Base-by-base conservation (phyloP, 2,113 vertebrate species). In the Hemiprocne comata region DNA sequence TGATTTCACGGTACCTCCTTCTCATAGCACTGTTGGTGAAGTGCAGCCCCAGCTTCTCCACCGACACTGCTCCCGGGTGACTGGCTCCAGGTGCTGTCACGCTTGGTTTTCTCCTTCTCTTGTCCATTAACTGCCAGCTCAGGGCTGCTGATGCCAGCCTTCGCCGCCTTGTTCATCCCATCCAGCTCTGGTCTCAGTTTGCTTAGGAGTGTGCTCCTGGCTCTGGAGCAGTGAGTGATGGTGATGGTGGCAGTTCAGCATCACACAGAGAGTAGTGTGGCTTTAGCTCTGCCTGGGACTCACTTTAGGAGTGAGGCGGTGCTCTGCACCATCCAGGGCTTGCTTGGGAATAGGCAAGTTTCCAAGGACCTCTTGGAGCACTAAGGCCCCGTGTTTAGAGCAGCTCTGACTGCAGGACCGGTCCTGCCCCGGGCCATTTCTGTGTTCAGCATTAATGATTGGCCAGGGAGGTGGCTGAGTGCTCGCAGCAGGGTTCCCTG, bases 121-220 rank as follows among this genome's bases (percentile, higher is more conserved):
- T 6, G 0, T 48, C 53, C 16, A 3, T 57, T 69, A 61, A 7
- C 57, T 4, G 36, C 38, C 36, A 10, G 11, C 40, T 71, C 7
- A 5, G 34, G 66, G 50, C 24, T 16, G 7, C 74, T 21, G 57
- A 42, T 5, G 20, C 0, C 0, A 42, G 48, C 66, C 60, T 36
- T 42, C 4, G 5, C 78, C 9, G 1, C 10, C 9, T 20, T 31
- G 0, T 58, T 51, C 1, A 0, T n/a, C 29, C 24, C 8, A 3
- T 25, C 24, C 28, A 17, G 12, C 51, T 26, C 62, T 48, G 24
- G 9, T 29, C 29, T 18, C 4, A 3, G 62, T 55, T 55, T 20
- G 9, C 40, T 36, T 14, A 11, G 34, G 33, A 6, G 2, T 2
- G 2, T 1, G 23, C 76, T 33, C 69, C 14, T 13, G 3, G 82